These are phyloP conservation scores for Athalia cordata DNA, from an alignment of 2,888 invertebrate genomes.

Conservation along the genomic window DNA sequence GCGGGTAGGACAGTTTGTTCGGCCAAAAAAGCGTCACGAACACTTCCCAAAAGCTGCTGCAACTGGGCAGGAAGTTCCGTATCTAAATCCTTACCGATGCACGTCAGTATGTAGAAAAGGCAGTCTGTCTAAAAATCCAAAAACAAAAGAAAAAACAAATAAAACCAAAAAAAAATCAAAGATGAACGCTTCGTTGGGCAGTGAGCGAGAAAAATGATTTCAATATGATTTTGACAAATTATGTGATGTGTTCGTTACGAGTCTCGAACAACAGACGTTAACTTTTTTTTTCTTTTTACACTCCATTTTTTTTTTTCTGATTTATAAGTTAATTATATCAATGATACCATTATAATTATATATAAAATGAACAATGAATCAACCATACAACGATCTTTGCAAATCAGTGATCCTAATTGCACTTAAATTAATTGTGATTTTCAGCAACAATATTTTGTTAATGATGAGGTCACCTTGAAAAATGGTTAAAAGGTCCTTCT, in stretches of 20 bases:
- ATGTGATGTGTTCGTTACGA: too few species aligned
- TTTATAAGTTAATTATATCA: background rate
- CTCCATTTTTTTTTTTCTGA: background rate
- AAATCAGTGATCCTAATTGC: slow-evolving; percentile 7
- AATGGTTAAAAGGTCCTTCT: slow-evolving; percentile 14
- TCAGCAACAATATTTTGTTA: background rate
- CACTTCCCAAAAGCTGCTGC: slow-evolving; percentile 85
- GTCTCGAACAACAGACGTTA: too few species aligned
- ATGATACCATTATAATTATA: background rate
- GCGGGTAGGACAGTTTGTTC: slow-evolving; percentile 83
- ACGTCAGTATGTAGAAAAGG: slow-evolving; percentile 91
- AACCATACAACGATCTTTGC: background rate
- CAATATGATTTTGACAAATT: too few species aligned
- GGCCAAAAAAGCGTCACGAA: slow-evolving; percentile 90
- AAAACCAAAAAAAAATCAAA: background rate
- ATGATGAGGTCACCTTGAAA: slow-evolving; percentile 42
- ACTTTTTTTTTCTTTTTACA: too few species aligned
- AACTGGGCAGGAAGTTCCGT: slow-evolving; percentile 87
- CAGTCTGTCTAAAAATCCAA: slow-evolving; percentile 82
- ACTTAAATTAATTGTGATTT: background rate
- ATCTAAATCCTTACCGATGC: slow-evolving; percentile 92
- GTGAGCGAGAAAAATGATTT: too few species aligned
- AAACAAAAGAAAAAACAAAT: background rate
- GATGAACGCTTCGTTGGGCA: background rate
- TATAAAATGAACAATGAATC: slow-evolving; percentile 2